Percentiles rank a stretch among this genome's conserved stretches.
Conservation (phyloP, 2,888 invertebrate species). For the Athalia cordata region DNA sequence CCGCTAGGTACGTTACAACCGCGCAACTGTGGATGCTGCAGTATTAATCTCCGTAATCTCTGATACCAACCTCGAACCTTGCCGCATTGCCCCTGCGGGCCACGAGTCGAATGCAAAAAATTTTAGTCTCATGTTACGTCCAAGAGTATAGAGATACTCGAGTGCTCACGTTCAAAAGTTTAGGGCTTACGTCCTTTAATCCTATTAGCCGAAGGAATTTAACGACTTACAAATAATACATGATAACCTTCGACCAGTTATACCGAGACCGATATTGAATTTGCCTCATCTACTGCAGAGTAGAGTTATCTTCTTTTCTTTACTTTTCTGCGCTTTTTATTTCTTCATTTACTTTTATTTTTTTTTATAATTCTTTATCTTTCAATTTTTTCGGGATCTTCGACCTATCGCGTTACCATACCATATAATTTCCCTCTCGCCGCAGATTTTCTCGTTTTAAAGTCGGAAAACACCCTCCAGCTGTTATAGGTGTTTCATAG, state of each 20-base stretch:
- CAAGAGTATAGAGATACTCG: not conserved
- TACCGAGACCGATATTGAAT: no score
- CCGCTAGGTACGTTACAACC: not conserved
- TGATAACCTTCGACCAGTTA: no score
- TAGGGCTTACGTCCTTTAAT: not conserved
- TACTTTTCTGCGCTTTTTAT: no score
- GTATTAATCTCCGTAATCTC: slow-evolving; percentile 36
- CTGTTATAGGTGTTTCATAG: not conserved
- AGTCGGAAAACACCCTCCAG: not conserved
- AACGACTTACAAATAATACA: no score
- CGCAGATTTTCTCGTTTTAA: not conserved
- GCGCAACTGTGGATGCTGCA: not conserved
- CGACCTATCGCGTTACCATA: not conserved
- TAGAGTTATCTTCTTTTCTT: no score
- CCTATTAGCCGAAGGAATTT: slow-evolving; percentile 10
- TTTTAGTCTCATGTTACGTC: slow-evolving; percentile 21
- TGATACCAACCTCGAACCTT: slow-evolving; percentile 14
- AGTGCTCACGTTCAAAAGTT: no score
- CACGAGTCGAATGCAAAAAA: slow-evolving; percentile 13
- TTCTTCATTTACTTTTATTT: no score
- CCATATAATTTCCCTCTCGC: no score
- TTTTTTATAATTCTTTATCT: not conserved
- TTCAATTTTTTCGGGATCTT: not conserved
- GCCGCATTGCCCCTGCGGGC: no score
- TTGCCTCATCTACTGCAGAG: no score